Evolutionary conservation across 92 coral and sea anemone species (phyloP), one percentile per base, ranked within the genome.

Genomic region (Siderastrea siderea): DNA sequence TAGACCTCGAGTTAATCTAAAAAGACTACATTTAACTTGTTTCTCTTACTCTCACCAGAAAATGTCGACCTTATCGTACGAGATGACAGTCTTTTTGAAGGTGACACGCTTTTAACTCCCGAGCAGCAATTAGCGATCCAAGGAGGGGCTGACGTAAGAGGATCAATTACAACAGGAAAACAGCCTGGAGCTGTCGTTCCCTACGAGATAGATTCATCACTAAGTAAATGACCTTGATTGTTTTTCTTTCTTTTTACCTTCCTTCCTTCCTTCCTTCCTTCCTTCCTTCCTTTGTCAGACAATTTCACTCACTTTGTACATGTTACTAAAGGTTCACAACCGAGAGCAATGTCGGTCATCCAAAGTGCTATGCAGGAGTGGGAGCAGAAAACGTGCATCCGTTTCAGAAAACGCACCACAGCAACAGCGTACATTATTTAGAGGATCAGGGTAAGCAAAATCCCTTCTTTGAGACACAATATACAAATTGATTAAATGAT

Each of bases 401-500:
- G 66, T 44, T 79, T 79, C 16, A 79, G 48, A 48, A 63, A 65
- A 17, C 17, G 84, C 15, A 60, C 58, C 71, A 48, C 66, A 12
- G 84, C 61, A 11, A 46, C 57, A n/a, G 84, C 74, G 2, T 79
- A 59, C 71, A 6, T 79, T 79, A 44, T 79, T 26, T 63, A 63
- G 15, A 45, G 74, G 84, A 38, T 61, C 69, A 3, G 84, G 84
- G 84, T 79, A 60, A 79, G 84, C 3, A 48, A 47, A n/a, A n/a
- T n/a, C n/a, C n/a, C n/a, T n/a, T n/a, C n/a, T n/a, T n/a, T n/a
- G n/a, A n/a, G n/a, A n/a, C n/a, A n/a, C n/a, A n/a, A n/a, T n/a
- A n/a, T n/a, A n/a, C n/a, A n/a, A n/a, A n/a, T n/a, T n/a, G n/a
- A n/a, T n/a, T n/a, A n/a, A n/a, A n/a, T n/a, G n/a, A n/a, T n/a